phyloP scores from a whole-genome alignment of 2,797 vertebrate genomes.

The Acanthornis magna region DNA sequence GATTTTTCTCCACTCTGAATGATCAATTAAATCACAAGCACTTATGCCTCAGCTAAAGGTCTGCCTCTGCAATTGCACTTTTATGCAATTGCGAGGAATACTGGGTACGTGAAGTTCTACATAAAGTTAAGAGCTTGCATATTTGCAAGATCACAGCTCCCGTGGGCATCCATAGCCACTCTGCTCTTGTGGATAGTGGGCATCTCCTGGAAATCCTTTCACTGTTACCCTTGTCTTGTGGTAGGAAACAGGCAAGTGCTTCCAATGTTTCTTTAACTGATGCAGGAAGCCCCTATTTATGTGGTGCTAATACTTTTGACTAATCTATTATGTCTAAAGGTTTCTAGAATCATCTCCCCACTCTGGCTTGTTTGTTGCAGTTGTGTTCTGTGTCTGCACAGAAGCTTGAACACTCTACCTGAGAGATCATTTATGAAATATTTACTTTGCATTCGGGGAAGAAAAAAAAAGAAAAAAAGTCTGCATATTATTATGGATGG shows the following conservation, averaged over 20 bases:
- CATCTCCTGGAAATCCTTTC: not conserved
- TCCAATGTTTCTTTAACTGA: not conserved
- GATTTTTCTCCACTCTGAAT: not conserved
- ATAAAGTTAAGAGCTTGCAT: not conserved
- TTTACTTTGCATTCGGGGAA: not conserved
- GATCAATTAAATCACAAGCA: not conserved
- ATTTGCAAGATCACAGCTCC: not conserved
- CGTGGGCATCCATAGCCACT: not conserved
- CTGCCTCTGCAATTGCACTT: not conserved
- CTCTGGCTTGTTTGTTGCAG: not conserved
- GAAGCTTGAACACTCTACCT: not conserved
- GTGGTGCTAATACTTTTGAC: not conserved
- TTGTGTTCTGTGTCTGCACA: not conserved
- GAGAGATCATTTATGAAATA: slow-evolving; percentile 44
- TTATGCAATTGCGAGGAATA: not conserved
- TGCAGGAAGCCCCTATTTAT: not conserved
- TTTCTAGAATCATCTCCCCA: not conserved
- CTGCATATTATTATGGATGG: slow-evolving; percentile 31
- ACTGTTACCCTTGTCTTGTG: not conserved
- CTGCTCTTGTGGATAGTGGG: not conserved
- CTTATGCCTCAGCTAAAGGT: not conserved
- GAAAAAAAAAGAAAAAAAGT: not conserved
- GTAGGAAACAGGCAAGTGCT: not conserved
- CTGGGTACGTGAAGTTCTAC: not conserved
- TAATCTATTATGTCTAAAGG: not conserved